phyloP scores from a whole-genome alignment of 2,113 vertebrate genomes.

The Plecotus auritus region DNA sequence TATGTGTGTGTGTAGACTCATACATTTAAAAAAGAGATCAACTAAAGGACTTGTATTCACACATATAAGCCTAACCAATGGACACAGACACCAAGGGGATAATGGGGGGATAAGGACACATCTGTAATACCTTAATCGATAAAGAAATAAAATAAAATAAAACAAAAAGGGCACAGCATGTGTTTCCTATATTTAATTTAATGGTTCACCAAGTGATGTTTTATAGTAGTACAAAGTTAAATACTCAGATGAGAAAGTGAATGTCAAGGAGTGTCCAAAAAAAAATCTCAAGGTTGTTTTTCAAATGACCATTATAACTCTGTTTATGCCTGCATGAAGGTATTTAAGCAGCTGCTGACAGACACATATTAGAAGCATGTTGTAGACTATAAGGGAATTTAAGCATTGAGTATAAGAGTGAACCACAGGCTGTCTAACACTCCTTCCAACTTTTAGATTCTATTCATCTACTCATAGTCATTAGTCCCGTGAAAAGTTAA shows the following conservation, averaged over 20 bases:
- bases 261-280: neutral
- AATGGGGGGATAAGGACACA: too few relatives aligned
- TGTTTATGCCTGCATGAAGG: neutral
- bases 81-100: too few relatives aligned
- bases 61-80: too few relatives aligned
- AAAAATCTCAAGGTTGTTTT: neutral
- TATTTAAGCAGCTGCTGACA: neutral
- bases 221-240: neutral
- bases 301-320: neutral
- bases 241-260: neutral
- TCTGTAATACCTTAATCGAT: too few relatives aligned
- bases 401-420: neutral
- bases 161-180: neutral
- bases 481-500: neutral
- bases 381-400: neutral
- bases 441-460: neutral
- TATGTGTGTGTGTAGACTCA: neutral
- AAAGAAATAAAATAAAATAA: too few relatives aligned
- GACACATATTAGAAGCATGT: neutral
- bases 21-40: neutral
- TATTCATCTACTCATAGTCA: neutral
- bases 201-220: neutral
- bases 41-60: too few relatives aligned
- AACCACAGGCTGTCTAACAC: neutral
- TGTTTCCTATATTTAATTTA: neutral